Conservation (phyloP, 2,797 vertebrate genomes). For the Pelobates cultripes region DNA sequence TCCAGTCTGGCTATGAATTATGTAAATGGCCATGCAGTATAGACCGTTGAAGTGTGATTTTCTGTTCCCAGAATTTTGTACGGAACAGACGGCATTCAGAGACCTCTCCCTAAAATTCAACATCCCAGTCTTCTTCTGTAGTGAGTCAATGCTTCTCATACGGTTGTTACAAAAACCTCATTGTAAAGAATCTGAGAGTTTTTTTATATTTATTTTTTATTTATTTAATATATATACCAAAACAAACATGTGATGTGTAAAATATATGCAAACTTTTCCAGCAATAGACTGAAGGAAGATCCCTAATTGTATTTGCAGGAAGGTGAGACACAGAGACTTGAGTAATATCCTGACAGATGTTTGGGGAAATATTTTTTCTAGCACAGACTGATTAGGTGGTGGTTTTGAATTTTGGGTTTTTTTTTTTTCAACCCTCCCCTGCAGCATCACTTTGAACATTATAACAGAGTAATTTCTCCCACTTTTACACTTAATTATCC, state of each 20-base stretch:
- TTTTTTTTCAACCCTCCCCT: slow-evolving; percentile 2
- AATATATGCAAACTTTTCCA: slow-evolving; percentile 33
- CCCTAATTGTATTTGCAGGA: slow-evolving; percentile 37
- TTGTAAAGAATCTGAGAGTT: slow-evolving; percentile 19
- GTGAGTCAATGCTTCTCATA: slow-evolving; percentile 42
- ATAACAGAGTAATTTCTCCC: neutral
- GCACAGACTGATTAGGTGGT: slow-evolving; percentile 48
- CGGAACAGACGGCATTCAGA: slow-evolving; percentile 27
- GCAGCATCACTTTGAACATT: slow-evolving; percentile 18
- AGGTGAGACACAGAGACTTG: slow-evolving; percentile 37
- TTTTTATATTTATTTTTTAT: neutral
- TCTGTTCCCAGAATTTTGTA: slow-evolving; percentile 47
- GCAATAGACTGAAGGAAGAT: slow-evolving; percentile 24
- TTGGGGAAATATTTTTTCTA: slow-evolving; percentile 38
- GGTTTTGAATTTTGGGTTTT: neutral
- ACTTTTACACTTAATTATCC: slow-evolving; percentile 22
- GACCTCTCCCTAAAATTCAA: slow-evolving; percentile 55
- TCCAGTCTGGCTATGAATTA: slow-evolving; percentile 28
- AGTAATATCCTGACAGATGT: slow-evolving; percentile 49
- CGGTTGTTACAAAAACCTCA: slow-evolving; percentile 25
- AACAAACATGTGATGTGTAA: slow-evolving; percentile 28
- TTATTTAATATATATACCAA: neutral
- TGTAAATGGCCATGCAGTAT: slow-evolving; percentile 32
- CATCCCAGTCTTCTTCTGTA: slow-evolving; percentile 12
- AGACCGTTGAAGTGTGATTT: slow-evolving; percentile 27